Conservation (phyloP, 2,113 vertebrate genomes). For the Passerina amoena region DNA sequence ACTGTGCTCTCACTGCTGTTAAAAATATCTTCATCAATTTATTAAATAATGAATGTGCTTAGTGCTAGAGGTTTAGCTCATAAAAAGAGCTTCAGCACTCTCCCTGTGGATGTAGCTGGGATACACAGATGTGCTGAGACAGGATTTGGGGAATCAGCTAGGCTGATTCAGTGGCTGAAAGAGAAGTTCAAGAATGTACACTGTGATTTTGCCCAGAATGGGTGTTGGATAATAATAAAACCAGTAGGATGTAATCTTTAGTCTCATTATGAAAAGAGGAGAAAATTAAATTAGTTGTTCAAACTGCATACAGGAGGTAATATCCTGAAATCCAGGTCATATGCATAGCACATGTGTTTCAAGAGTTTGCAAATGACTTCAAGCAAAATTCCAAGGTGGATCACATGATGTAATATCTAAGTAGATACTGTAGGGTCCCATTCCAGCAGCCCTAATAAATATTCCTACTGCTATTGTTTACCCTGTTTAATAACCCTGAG, state of each 20-base stretch:
- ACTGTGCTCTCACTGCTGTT: background rate
- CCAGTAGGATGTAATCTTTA: background rate
- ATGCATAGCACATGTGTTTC: background rate
- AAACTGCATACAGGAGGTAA: background rate
- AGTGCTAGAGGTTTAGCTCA: background rate
- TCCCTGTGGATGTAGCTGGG: background rate
- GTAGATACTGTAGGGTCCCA: background rate
- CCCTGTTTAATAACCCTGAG: background rate
- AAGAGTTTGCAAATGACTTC: background rate
- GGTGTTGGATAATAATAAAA: background rate
- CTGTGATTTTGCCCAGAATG: background rate
- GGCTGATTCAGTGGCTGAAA: background rate
- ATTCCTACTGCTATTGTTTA: background rate
- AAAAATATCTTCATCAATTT: background rate
- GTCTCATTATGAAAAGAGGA: background rate
- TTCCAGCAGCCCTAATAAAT: background rate
- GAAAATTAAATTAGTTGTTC: background rate
- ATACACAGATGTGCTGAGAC: background rate
- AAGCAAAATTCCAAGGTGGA: background rate
- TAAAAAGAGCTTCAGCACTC: background rate
- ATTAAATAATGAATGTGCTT: background rate
- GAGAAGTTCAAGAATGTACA: background rate
- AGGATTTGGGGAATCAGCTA: background rate
- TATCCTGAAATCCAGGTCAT: background rate
- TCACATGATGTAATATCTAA: background rate